Evolutionary conservation across 35 echinoderm and acorn worm genomes (phyloP).

Genomic region (Diadema setosum): DNA sequence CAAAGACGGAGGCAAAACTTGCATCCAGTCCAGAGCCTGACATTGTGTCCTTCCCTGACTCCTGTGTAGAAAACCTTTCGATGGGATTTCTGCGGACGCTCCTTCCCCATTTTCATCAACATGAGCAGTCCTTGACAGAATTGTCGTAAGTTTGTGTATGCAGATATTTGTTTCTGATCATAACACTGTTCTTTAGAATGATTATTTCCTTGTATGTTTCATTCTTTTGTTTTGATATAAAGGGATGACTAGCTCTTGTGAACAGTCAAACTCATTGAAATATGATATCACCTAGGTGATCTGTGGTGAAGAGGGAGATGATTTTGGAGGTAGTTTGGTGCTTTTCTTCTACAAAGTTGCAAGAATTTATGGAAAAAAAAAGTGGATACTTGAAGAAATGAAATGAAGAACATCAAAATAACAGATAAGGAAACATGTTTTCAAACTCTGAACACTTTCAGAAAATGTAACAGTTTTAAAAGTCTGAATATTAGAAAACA

Average conservation of each 20-base stretch:
- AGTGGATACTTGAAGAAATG: too few species aligned
- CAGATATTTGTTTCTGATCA: neutral
- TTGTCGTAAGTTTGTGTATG: constrained; percentile 49
- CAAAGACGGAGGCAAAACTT: too few species aligned
- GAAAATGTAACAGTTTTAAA: too few species aligned
- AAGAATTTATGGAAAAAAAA: too few species aligned
- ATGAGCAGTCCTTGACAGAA: constrained; percentile 63
- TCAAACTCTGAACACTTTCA: too few species aligned
- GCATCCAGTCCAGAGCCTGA: neutral
- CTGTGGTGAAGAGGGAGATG: neutral
- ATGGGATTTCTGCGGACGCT: constrained; percentile 51
- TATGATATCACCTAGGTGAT: neutral
- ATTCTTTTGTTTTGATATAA: neutral
- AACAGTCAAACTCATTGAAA: neutral
- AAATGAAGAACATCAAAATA: too few species aligned
- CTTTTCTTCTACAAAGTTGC: too few species aligned
- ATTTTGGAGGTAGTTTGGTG: too few species aligned
- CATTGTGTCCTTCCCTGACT: neutral
- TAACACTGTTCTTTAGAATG: neutral
- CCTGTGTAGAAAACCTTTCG: constrained; percentile 33
- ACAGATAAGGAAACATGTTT: too few species aligned
- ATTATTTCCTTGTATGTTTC: neutral
- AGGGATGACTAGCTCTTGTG: neutral
- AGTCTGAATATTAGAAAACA: too few species aligned
- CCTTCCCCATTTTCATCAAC: constrained; percentile 68